Evolutionary conservation across 2,888 invertebrate species (phyloP), one percentile per base, ranked within the genome.

Genomic region (Eupeodes luniger): DNA sequence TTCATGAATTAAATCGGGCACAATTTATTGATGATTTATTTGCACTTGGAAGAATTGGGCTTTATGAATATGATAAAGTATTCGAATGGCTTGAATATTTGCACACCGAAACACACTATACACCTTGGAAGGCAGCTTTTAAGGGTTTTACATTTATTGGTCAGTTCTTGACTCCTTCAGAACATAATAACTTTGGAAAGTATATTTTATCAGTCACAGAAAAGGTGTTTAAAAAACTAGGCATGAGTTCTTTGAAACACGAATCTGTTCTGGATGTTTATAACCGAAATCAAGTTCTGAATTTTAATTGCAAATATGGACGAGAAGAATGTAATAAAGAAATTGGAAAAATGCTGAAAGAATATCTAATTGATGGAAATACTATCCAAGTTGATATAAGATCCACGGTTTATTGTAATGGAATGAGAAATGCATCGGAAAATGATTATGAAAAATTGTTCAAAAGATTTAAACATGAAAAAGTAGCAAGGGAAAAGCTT

Each of bases 111-210:
- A 94, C 93, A 0, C 95, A 96, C 14, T 97, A 97, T 90, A 94
- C 96, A n/a, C 97, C 98, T 0, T 98, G 98, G 98, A 94, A 94
- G 6, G 94, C 96, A 0, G 96, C 96, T 0, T 94, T 95, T 64
- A 94, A 91, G 53, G 94, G 93, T 0, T 92, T 94, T 40, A 90
- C 90, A 5, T 94, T 91, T 89, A 78, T 95, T 44, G 90, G 91
- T 36, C 91, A 91, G 11, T 92, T 92, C 5, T 80, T 93, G 75
- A 93, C 92, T 34, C 89, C 85, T 0, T 10, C 66, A 10, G 91
- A 92, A 6, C 91, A 91, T 7, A 12, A 34, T 0, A 66, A 91
- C 36, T 92, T 93, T 79, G 90, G 90, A 7, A 85, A 53, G 4
- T 95, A 95, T 90, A 91, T 96, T 40, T 90, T 94, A 55, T 91